phyloP scores from a whole-genome alignment of 2,797 vertebrate species.

The Otus scops region DNA sequence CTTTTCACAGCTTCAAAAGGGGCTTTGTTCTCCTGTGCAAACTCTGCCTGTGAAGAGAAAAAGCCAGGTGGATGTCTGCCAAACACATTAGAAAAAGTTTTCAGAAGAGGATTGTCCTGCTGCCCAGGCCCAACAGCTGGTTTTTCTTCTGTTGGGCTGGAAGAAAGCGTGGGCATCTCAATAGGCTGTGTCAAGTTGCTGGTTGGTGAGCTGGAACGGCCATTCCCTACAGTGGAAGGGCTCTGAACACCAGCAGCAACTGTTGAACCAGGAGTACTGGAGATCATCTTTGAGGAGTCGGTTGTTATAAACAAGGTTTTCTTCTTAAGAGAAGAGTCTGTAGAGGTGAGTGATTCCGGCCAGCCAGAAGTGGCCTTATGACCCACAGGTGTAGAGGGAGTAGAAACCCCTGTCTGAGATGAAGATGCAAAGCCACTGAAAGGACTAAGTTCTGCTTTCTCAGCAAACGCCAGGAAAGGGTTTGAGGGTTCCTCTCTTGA shows the following conservation, averaged over 20 bases:
- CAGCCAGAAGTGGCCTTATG: slow-evolving; percentile 74
- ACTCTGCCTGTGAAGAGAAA: slow-evolving; percentile 77
- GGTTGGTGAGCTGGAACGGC: slow-evolving; percentile 77
- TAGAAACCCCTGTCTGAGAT: slow-evolving; percentile 69
- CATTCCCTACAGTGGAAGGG: slow-evolving; percentile 77
- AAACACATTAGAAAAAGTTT: slow-evolving; percentile 81
- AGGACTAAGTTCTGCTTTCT: slow-evolving; percentile 84
- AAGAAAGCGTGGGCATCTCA: slow-evolving; percentile 84
- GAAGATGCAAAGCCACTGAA: slow-evolving; percentile 85
- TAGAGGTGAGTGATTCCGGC: slow-evolving; percentile 75
- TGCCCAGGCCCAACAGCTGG: slow-evolving; percentile 75
- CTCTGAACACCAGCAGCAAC: slow-evolving; percentile 76
- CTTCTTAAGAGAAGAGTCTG: slow-evolving; percentile 80
- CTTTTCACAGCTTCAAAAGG: slow-evolving; percentile 92
- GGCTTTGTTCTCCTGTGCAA: slow-evolving; percentile 78
- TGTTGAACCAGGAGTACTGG: slow-evolving; percentile 81
- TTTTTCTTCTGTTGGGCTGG: slow-evolving; percentile 83
- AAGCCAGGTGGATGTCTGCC: slow-evolving; percentile 79
- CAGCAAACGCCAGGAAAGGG: slow-evolving; percentile 91
- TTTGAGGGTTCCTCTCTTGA: slow-evolving; percentile 89
- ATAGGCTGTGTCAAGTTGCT: slow-evolving; percentile 79
- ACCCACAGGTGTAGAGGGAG: slow-evolving; percentile 63
- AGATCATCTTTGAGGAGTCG: slow-evolving; percentile 88
- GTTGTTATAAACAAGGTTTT: slow-evolving; percentile 91
- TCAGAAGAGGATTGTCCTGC: slow-evolving; percentile 78